Conservation (phyloP, 2,113 vertebrate genomes). For the Scortum barcoo region DNA sequence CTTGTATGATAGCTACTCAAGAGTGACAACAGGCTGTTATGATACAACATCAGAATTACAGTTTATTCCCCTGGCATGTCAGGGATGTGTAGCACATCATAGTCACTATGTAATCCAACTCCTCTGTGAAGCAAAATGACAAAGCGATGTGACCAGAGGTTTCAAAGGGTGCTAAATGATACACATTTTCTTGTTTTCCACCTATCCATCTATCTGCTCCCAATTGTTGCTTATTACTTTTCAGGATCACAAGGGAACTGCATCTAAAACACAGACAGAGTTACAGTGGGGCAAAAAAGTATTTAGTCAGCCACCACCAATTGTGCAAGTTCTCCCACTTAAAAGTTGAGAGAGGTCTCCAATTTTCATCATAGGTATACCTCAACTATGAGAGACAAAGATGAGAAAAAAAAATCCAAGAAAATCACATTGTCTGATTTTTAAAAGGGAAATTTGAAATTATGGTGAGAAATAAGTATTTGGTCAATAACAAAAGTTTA, state of each 20-base stretch:
- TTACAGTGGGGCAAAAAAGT: too few species aligned
- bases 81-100: not conserved
- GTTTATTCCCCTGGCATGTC: not conserved
- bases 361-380: too few species aligned
- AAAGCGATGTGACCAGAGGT: not conserved
- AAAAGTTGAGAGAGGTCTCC: too few species aligned
- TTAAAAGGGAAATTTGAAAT: too few species aligned
- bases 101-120: constrained; percentile 2
- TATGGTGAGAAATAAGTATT: too few species aligned
- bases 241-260: not conserved
- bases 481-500: too few species aligned
- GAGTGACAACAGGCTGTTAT: constrained; percentile 15
- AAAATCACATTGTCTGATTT: too few species aligned
- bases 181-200: not conserved
- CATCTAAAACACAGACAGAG: not conserved
- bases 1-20: constrained; percentile 21
- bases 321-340: too few species aligned
- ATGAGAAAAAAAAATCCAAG: too few species aligned
- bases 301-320: too few species aligned
- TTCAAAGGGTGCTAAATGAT: not conserved
- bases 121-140: not conserved
- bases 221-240: not conserved
- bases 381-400: too few species aligned
- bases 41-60: constrained; percentile 18
- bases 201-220: not conserved